Base-by-base conservation (phyloP, 2,888 invertebrate genomes). In the Mythimna vitellina region DNA sequence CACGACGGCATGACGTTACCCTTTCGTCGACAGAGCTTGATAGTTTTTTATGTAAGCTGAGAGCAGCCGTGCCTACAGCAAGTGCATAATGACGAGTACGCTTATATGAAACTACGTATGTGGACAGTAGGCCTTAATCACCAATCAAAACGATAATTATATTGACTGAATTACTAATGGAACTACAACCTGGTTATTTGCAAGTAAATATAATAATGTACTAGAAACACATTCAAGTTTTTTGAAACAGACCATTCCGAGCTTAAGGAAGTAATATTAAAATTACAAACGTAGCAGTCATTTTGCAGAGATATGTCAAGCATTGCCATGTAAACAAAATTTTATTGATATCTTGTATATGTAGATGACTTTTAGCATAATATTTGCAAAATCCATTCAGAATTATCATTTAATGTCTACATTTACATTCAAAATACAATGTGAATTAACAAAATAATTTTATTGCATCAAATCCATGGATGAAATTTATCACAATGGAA, bases 401-500 rank as follows among this genome's bases (percentile, higher is more conserved):
- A 25, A 53, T 25, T 29, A 17, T 46, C 6, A 17, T 7, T 17
- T 0, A 49, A 14, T 17, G 20, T 20, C 1, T 12, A 1, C 9
- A 12, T 9, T 4, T 46, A 46, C 46, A 46, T 46, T 46, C 46
- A 46, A 6, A 17, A 17, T 17, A 20, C 46, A 46, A 46, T 46
- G 17, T 46, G 46, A 46, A 46, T 46, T 17, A 46, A 17, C 6
- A 1, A 17, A 7, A 46, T 46, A 17, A 46, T 46, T 7, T 46
- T n/a, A 51, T 51, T 51, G 49, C 49, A 9, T n/a, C n/a, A 51
- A 0, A 49, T 49, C 6, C 7, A n/a, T 20, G 1, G 38, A 54
- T 72, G 35, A 38, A 70, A 14, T 20, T n/a, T 29, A 54, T 46
- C 9, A 38, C 73, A 62, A 38, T n/a, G 17, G 53, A 54, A 69